Base-by-base conservation (phyloP, 2,888 invertebrate genomes). In the Lasioglossum zephyrum region DNA sequence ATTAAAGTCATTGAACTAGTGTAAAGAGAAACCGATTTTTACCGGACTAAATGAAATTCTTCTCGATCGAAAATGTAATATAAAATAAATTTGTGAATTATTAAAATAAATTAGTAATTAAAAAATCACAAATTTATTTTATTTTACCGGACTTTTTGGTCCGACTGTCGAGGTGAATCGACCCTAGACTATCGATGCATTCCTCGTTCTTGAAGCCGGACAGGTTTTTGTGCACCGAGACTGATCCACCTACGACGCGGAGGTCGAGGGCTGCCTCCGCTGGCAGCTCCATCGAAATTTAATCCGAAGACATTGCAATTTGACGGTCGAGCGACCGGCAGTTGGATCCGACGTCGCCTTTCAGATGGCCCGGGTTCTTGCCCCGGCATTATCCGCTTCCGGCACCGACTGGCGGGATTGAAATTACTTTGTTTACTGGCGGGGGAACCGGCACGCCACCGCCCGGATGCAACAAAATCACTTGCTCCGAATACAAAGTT, bases 241-340 rank as follows among this genome's bases (percentile, higher is more conserved):
- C 47, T 69, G 31, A 60, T 69, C 39, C 66, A 69, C 53, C 6
- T 9, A 63, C 47, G 44, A 44, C 57, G 11, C 11, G 11, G 57
- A n/a, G n/a, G 39, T 39, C 26, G 72, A 63, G 36, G 36, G 78
- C 70, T n/a, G 63, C 77, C 22, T 47, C 44, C 39, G 41, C 36
- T 76, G 73, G 72, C 70, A 70, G 75, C 73, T 73, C 81, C 79
- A 77, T 90, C 81, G 83, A 88, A 89, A 90, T 89, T 89, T 89
- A 89, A 89, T 89, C 88, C 88, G 73, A 87, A 89, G 82, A 83
- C 85, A 81, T 77, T 81, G 90, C 87, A 89, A 89, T 89, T 89
- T 85, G 87, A 87, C 73, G 85, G 77, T 79, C 81, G 85, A 79
- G 63, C 79, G 85, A 70, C 36, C 74, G 79, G 57, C 16, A 63